Conservation (phyloP, 2,113 vertebrate species). For the Xenopus laevis region DNA sequence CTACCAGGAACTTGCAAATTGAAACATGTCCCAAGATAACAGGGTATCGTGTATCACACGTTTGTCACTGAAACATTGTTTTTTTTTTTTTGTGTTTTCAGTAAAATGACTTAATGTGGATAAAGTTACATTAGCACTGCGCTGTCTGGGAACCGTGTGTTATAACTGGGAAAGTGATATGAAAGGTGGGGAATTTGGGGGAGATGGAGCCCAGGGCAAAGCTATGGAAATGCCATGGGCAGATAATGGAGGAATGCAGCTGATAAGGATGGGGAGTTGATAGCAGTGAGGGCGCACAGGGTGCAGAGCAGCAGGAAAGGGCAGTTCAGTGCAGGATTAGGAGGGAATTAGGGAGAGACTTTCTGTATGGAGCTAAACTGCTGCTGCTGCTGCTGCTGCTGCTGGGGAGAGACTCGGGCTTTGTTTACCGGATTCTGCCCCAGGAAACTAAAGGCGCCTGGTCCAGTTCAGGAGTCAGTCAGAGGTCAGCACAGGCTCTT, state of each 20-base stretch:
- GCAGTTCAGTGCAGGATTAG: constrained; percentile 43
- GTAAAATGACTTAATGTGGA: too few species aligned
- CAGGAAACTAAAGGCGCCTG: constrained; percentile 58
- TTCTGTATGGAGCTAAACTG: constrained; percentile 35
- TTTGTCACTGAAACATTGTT: not conserved
- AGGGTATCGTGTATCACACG: constrained; percentile 13
- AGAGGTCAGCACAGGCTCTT: constrained; percentile 66
- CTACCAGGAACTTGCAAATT: not conserved
- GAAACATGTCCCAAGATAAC: not conserved
- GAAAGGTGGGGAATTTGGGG: not conserved
- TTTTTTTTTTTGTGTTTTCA: too few species aligned
- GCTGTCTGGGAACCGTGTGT: not conserved
- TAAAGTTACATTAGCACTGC: too few species aligned
- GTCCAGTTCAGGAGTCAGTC: constrained; percentile 67
- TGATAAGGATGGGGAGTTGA: constrained; percentile 56
- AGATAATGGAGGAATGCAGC: constrained; percentile 66
- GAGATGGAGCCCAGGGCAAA: constrained; percentile 1
- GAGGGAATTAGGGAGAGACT: constrained; percentile 50
- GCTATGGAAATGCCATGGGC: constrained; percentile 45
- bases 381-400: not conserved
- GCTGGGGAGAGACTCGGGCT: constrained; percentile 23
- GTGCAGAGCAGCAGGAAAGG: constrained; percentile 46
- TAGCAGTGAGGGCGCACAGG: constrained; percentile 46
- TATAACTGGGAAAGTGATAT: not conserved
- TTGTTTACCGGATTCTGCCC: constrained; percentile 54